Conservation (phyloP, 2,888 invertebrate species). For the Pseudococcus jackbeardsleyi region DNA sequence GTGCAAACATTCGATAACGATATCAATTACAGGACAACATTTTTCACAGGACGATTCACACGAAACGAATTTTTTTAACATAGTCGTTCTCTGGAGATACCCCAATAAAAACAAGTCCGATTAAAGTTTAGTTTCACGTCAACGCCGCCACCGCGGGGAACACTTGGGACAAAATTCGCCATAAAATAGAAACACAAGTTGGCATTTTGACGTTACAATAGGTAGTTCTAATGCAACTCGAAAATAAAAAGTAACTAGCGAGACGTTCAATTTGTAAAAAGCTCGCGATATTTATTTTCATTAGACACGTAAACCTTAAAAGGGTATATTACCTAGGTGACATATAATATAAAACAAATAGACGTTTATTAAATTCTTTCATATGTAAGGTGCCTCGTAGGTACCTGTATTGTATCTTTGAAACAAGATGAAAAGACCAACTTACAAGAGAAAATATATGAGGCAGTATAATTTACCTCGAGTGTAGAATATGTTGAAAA, state of each 20-base stretch:
- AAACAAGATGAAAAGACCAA: background rate
- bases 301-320: constrained; percentile 12
- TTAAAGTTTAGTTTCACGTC: background rate
- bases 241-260: constrained; percentile 3
- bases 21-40: background rate
- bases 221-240: constrained; percentile 12
- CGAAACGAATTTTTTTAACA: background rate
- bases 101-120: background rate
- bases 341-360: constrained; percentile 16
- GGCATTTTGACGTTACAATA: constrained; percentile 37
- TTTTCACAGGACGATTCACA: background rate
- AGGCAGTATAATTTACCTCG: background rate
- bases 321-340: background rate
- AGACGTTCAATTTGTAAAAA: constrained; percentile 44
- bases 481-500: background rate
- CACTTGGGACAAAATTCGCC: background rate
- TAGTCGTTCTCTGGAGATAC: background rate
- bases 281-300: constrained; percentile 26
- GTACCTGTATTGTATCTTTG: background rate
- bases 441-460: background rate
- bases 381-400: background rate
- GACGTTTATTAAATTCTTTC: constrained; percentile 21
- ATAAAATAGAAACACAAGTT: background rate
- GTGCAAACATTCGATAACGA: background rate
- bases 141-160: background rate